These are phyloP conservation scores for Phyllotis vaccarum DNA, from an alignment of 2,797 vertebrate genomes.

Conservation along the genomic window DNA sequence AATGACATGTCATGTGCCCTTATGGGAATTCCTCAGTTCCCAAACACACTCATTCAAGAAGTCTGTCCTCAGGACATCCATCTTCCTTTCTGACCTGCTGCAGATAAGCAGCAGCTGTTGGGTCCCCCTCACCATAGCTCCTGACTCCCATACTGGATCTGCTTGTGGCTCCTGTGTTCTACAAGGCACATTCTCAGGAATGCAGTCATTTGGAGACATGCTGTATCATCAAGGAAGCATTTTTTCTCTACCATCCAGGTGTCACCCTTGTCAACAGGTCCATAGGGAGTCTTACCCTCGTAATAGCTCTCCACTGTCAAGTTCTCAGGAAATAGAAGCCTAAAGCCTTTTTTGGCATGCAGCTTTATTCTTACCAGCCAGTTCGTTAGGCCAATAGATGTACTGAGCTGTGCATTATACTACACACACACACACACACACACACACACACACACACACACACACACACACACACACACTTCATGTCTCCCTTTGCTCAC, in stretches of 20 bases:
- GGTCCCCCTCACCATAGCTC: background rate
- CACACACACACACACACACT: too few relatives aligned
- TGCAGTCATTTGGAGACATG: constrained; percentile 9
- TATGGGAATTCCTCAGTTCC: constrained; percentile 59
- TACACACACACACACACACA: background rate
- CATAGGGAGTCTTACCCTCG: background rate
- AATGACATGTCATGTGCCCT: constrained; percentile 51
- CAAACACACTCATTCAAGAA: constrained; percentile 71
- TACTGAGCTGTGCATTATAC: background rate
- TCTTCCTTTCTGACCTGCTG: constrained; percentile 66
- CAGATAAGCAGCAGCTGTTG: constrained; percentile 59
- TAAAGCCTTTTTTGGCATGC: background rate
- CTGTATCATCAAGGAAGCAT: background rate
- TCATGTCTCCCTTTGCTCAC: background rate
- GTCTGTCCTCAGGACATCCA: constrained; percentile 63
- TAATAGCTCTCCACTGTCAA: background rate
- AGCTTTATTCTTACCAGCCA: background rate
- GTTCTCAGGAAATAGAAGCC: background rate
- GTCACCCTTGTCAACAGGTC: background rate
- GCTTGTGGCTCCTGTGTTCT: background rate
- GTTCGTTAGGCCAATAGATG: background rate
- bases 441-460: background rate
- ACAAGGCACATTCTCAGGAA: background rate
- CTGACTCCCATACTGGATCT: background rate
- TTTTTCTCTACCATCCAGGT: background rate